Evolutionary conservation across 1,140 invertebrate genomes (phyloP).

Genomic region (Kradibia gibbosae): DNA sequence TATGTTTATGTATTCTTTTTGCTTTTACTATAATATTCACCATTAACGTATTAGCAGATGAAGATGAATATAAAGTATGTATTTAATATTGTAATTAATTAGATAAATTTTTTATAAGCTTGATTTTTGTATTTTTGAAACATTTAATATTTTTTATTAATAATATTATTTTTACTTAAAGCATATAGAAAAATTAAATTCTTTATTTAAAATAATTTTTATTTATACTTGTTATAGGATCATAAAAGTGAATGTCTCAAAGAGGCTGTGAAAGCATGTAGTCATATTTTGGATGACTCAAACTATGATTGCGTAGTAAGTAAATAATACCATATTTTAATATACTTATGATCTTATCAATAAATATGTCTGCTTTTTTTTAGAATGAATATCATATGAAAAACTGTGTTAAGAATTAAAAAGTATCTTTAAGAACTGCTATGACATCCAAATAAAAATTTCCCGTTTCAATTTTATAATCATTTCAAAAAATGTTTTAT

Average conservation of each 20-base stretch:
- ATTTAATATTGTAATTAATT: background rate
- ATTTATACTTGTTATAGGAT: background rate
- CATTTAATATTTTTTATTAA: too few species aligned
- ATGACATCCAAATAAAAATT: too few species aligned
- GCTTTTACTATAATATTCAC: background rate
- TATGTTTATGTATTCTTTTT: background rate
- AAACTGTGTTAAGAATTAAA: too few species aligned
- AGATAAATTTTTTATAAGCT: too few species aligned
- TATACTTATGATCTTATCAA: background rate
- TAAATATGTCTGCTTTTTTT: background rate
- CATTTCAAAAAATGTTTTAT: too few species aligned
- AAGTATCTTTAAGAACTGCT: too few species aligned
- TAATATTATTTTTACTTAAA: too few species aligned
- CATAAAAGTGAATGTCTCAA: background rate
- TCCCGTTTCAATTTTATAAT: too few species aligned
- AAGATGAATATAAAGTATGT: background rate
- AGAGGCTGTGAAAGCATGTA: background rate
- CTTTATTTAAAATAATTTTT: background rate
- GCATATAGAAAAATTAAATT: background rate
- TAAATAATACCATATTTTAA: background rate
- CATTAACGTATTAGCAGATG: background rate
- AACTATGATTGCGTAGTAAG: background rate
- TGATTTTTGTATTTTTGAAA: too few species aligned
- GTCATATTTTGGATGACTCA: background rate
- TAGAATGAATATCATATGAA: background rate